A percentile compares a stretch with the other conserved stretches of the same genome.
Evolutionary conservation across 2,113 vertebrate species (phyloP).

Genomic region (Lophotis ruficrista): DNA sequence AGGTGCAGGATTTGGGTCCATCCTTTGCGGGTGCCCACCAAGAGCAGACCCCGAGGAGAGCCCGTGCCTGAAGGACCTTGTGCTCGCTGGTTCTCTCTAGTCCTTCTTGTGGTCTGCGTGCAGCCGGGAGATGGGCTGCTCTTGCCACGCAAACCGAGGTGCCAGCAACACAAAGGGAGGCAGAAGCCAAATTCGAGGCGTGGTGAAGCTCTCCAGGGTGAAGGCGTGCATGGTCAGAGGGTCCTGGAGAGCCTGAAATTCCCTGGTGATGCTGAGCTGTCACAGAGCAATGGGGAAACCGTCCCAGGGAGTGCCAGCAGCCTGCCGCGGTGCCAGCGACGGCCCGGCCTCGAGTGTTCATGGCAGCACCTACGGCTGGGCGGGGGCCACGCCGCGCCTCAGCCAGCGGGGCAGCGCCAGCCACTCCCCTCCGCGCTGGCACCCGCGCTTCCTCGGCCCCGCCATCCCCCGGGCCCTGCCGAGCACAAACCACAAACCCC

Average conservation of each 20-base stretch:
- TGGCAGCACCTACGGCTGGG: background rate
- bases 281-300: background rate
- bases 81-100: background rate
- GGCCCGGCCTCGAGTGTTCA: background rate
- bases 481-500: background rate
- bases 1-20: background rate
- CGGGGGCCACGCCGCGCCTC: fast-evolving
- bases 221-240: fast-evolving
- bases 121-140: background rate
- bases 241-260: background rate
- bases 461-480: too few species aligned
- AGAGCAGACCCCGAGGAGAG: background rate
- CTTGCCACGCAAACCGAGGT: fast-evolving
- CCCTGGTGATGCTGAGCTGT: background rate
- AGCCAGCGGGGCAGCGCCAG: background rate
- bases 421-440: fast-evolving
- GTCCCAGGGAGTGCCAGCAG: background rate
- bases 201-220: fast-evolving
- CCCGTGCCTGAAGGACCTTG: background rate
- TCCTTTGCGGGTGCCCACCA: background rate
- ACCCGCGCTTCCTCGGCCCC: fast-evolving
- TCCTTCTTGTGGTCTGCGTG: fast-evolving
- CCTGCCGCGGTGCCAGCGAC: background rate
- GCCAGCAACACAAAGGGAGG: fast-evolving
- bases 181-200: background rate